Evolutionary conservation across 1,140 invertebrate genomes (phyloP).

Genomic region (Samia ricini): DNA sequence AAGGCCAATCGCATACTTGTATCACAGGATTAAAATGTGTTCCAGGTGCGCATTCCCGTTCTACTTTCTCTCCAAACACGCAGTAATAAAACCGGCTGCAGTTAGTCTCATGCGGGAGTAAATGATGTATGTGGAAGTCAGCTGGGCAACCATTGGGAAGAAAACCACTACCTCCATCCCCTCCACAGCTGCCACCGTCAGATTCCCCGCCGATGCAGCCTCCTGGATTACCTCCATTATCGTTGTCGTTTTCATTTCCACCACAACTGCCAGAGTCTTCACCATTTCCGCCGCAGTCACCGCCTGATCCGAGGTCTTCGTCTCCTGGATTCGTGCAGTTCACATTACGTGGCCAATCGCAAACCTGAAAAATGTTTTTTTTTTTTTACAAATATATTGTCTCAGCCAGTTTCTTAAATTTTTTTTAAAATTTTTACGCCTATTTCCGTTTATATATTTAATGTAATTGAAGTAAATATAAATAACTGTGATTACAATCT

Average conservation of each 20-base stretch:
- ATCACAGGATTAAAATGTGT: slow-evolving; percentile 10
- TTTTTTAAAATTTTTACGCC: no score
- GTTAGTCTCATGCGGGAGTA: slow-evolving; percentile 43
- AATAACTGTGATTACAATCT: no score
- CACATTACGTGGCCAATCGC: slow-evolving; percentile 17
- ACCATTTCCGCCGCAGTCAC: slow-evolving; percentile 8
- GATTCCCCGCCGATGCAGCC: neutral
- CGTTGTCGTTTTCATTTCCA: slow-evolving; percentile 10
- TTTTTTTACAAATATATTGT: neutral
- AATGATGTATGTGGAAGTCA: slow-evolving; percentile 30
- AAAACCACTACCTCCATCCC: neutral
- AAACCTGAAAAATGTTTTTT: slow-evolving; percentile 13
- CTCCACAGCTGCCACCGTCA: neutral
- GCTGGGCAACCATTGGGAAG: slow-evolving; percentile 30
- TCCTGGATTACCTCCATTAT: neutral
- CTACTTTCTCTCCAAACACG: slow-evolving; percentile 32
- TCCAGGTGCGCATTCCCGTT: slow-evolving; percentile 23
- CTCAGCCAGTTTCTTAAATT: no score
- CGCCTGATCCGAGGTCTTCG: slow-evolving; percentile 1
- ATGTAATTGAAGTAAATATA: no score
- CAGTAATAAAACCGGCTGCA: slow-evolving; percentile 50
- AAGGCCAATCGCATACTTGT: slow-evolving; percentile 33
- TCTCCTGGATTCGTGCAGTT: slow-evolving; percentile 1
- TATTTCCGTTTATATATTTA: no score
- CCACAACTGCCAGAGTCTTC: neutral